Conservation (phyloP, 2,888 invertebrate species). For the Drosophila infuscata region DNA sequence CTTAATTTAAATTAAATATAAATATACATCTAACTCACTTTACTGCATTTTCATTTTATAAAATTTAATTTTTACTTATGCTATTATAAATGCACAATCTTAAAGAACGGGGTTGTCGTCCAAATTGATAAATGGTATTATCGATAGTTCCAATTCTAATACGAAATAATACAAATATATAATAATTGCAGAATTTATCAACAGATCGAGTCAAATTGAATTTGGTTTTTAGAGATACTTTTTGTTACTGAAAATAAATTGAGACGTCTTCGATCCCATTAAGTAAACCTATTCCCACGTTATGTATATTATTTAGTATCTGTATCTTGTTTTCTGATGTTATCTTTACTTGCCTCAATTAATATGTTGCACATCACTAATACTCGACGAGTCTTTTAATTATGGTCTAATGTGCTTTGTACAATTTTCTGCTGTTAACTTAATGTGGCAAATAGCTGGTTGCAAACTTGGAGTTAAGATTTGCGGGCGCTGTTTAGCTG, state of each 20-base stretch:
- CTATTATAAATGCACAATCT: not conserved
- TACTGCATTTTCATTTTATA: not conserved
- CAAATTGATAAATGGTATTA: not conserved
- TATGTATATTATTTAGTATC: no score
- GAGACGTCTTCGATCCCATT: not conserved
- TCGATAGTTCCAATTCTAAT: not conserved
- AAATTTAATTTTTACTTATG: not conserved
- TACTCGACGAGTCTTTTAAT: not conserved
- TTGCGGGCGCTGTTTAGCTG: not conserved
- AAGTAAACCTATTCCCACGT: not conserved
- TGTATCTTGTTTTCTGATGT: not conserved
- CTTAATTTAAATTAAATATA: not conserved
- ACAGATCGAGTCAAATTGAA: not conserved
- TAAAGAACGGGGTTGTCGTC: not conserved
- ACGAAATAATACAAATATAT: not conserved
- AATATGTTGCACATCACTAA: not conserved
- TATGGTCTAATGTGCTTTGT: not conserved
- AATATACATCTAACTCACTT: no score
- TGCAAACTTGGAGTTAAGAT: not conserved
- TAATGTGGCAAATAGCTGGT: not conserved
- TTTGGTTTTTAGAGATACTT: not conserved
- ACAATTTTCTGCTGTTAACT: not conserved
- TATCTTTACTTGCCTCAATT: not conserved
- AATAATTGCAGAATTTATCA: not conserved
- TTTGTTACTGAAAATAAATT: not conserved